Evolutionary conservation across 2,797 vertebrate genomes (phyloP), one percentile per base, ranked within the genome.

Genomic region (Varecia variegata): DNA sequence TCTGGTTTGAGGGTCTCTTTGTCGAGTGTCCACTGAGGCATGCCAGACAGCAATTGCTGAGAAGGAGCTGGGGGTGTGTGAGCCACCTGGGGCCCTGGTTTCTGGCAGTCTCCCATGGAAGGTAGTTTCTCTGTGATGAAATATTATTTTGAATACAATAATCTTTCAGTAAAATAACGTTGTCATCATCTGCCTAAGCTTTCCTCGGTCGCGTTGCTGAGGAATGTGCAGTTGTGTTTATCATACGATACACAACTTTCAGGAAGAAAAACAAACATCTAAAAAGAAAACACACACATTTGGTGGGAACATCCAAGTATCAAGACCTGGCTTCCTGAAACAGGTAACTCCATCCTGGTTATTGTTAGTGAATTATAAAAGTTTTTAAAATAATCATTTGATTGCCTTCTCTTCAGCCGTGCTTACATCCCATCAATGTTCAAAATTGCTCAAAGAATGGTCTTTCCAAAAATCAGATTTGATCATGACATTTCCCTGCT

Each of bases 201-300:
- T 89, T 95, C 77, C 32, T 92, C 30, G 32, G 35, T 23, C 81
- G 56, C 45, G 3, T 50, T 79, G 25, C 30, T 38, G 21, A 82
- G 15, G 7, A 67, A 11, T 45, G 30, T 58, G n/a, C 82, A 35
- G 45, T n/a, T n/a, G n/a, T n/a, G n/a, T n/a, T 40, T 62, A 86
- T 77, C 20, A 45, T 21, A 40, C 0, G 1, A 11, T 35, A 12
- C 3, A n/a, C 52, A 93, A 87, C 56, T 85, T 79, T 83, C 13
- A 88, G 73, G 27, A 70, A 95, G 45, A 47, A 86, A 94, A 79
- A 94, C 58, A 94, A 96, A 58, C 43, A 70, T 45, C 67, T 65
- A 58, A 38, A 92, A 76, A 82, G 18, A 76, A 54, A 77, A 21
- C 9, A 47, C 30, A 47, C 35, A 47, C 17, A 9, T 68, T 85